A percentile compares a stretch with the other conserved stretches of the same genome.
These are phyloP conservation scores for Neria commutata DNA, from an alignment of 2,888 invertebrate species.

Conservation along the genomic window DNA sequence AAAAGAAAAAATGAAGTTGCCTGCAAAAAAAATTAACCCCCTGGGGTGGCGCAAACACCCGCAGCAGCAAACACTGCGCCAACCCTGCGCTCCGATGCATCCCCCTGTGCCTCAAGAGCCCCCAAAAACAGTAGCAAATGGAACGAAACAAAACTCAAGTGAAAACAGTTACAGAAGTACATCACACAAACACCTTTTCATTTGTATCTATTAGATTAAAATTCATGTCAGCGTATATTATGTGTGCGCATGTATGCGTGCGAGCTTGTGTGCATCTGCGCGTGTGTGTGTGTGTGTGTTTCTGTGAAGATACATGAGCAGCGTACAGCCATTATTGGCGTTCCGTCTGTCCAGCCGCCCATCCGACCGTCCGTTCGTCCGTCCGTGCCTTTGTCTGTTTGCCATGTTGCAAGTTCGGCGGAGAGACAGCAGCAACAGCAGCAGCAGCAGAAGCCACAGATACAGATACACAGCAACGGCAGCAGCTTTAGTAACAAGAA, in stretches of 20 bases:
- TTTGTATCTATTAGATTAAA: slow-evolving; percentile 62
- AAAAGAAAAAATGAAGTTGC: slow-evolving; percentile 31
- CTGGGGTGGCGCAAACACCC: neutral
- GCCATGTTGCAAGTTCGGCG: too few relatives aligned
- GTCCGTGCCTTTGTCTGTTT: too few relatives aligned
- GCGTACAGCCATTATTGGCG: neutral
- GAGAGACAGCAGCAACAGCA: slow-evolving; percentile 15
- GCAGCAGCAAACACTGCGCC: slow-evolving; percentile 19
- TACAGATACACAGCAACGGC: slow-evolving; percentile 32
- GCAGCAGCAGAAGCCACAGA: slow-evolving; percentile 18
- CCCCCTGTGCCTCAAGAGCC: too few relatives aligned
- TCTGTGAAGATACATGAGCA: neutral
- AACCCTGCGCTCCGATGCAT: slow-evolving; percentile 8
- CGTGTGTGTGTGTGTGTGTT: neutral
- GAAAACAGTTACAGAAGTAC: slow-evolving; percentile 41
- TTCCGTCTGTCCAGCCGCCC: too few relatives aligned
- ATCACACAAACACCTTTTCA: slow-evolving; percentile 54
- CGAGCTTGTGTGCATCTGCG: neutral
- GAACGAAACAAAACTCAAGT: slow-evolving; percentile 27
- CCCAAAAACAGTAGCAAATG: slow-evolving; percentile 33
- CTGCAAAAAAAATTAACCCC: slow-evolving; percentile 13
- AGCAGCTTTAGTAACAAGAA: slow-evolving; percentile 50
- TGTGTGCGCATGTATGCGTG: neutral
- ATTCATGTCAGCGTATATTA: slow-evolving; percentile 38
- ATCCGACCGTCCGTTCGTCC: too few relatives aligned